Conservation (phyloP, 2,888 invertebrate genomes). For the Drosophila trichaetosa region DNA sequence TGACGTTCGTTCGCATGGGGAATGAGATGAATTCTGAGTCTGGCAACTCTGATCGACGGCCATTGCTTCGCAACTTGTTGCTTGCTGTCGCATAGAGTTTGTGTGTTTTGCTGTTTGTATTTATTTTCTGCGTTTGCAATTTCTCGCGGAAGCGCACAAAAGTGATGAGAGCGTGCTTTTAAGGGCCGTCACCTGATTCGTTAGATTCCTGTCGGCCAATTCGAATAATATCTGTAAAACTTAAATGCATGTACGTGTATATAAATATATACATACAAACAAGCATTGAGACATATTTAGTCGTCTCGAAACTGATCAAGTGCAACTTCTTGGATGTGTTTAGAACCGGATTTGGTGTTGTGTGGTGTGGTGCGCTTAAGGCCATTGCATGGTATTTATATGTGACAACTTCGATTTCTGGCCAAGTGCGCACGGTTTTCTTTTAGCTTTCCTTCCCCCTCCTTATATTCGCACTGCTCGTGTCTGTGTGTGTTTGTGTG, state of each 20-base stretch:
- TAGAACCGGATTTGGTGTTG: constrained; percentile 68
- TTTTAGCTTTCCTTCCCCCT: constrained; percentile 12
- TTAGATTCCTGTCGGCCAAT: background rate
- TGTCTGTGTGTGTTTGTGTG: constrained; percentile 14
- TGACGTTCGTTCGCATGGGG: constrained; percentile 45
- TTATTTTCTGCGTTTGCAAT: constrained; percentile 46
- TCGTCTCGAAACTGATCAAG: constrained; percentile 44
- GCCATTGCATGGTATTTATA: constrained; percentile 52
- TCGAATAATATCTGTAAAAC: constrained; percentile 14
- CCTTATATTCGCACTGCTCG: constrained; percentile 16
- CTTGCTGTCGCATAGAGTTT: constrained; percentile 62
- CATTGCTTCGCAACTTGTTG: constrained; percentile 78
- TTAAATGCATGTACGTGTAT: constrained; percentile 3
- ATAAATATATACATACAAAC: background rate
- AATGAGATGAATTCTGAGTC: constrained; percentile 58
- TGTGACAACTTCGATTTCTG: constrained; percentile 69
- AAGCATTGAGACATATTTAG: background rate
- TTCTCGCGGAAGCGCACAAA: constrained; percentile 22
- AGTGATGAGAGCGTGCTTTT: constrained; percentile 15
- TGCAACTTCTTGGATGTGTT: constrained; percentile 59
- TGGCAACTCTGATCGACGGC: constrained; percentile 76
- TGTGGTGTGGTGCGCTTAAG: constrained; percentile 31
- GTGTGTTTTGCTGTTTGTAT: constrained; percentile 48
- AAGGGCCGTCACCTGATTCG: constrained; percentile 16
- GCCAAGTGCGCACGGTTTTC: constrained; percentile 53